phyloP scores from a whole-genome alignment of 2,113 vertebrate genomes.

The Mixornis gularis region DNA sequence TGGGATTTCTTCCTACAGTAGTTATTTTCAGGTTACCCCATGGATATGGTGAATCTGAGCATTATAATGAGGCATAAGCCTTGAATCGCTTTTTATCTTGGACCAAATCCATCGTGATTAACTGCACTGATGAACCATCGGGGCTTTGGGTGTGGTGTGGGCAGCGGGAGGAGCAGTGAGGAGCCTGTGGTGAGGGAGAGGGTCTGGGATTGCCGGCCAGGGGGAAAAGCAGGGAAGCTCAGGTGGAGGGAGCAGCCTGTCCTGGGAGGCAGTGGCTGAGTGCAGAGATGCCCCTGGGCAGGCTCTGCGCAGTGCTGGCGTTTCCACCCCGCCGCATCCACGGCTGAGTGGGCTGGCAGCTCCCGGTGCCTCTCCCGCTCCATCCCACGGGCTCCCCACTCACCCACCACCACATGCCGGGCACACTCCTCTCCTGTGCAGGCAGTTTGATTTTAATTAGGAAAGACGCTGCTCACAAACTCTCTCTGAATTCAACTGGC shows the following conservation, averaged over 20 bases:
- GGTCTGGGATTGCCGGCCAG: rapidly evolving
- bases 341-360: background rate
- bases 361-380: background rate
- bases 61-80: background rate
- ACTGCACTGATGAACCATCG: rapidly evolving
- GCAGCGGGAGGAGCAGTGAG: rapidly evolving
- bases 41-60: rapidly evolving
- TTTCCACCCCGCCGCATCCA: background rate
- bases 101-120: rapidly evolving
- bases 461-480: slow-evolving; percentile 37
- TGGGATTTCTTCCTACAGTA: background rate
- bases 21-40: background rate
- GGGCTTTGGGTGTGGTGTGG: rapidly evolving
- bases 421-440: background rate
- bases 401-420: background rate
- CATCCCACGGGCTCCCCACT: background rate
- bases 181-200: background rate
- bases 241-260: rapidly evolving
- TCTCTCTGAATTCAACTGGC: slow-evolving; percentile 48
- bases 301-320: rapidly evolving
- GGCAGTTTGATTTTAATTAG: slow-evolving; percentile 53
- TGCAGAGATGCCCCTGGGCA: rapidly evolving
- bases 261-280: background rate
- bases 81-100: background rate
- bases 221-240: rapidly evolving